Base-by-base conservation (phyloP, 1,140 invertebrate species). In the Manduca sexta region DNA sequence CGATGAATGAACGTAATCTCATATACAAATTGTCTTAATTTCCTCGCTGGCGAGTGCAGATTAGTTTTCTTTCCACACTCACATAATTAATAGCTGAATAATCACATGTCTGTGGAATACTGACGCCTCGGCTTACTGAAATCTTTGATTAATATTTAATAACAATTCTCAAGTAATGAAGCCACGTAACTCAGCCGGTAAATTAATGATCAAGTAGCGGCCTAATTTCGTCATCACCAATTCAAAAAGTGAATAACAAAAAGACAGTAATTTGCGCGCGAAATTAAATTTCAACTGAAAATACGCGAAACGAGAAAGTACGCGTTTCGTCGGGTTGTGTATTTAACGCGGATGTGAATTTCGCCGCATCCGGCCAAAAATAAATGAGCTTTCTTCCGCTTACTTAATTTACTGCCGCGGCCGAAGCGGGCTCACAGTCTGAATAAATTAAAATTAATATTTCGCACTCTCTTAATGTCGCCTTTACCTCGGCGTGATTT, bases 371-470 rank as follows among this genome's bases (percentile, higher is more conserved):
- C 76, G 75, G 55, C 78, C 75, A 82, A 81, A 84, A 82, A 81
- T 84, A 79, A 79, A 84, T 81, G 78, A 79, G 72, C 72, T 81
- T 84, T 84, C 81, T 82, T 84, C 78, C 77, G 78, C 78, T 80
- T 78, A 82, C 75, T 82, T 84, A 82, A 84, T 84, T 81, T 76
- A 80, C 74, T 70, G 69, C 72, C 57, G 61, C 67, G 66, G 69
- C 64, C 67, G 64, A 51, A 54, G 60, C 63, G 69, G 63, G 69
- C 56, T 65, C 53, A 66, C 63, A 56, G 46, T 49, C 48, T 55
- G 64, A 64, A 84, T 82, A 71, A 71, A 81, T 84, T 84, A 80
- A 78, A 73, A 81, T 76, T 81, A 74, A 84, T 81, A 80, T 78
- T 81, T 74, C 59, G 60, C 64, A 69, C 48, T 66, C 61, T 52